These are phyloP conservation scores for Tauraco erythrolophus DNA, from an alignment of 2,113 vertebrate species.

Conservation along the genomic window DNA sequence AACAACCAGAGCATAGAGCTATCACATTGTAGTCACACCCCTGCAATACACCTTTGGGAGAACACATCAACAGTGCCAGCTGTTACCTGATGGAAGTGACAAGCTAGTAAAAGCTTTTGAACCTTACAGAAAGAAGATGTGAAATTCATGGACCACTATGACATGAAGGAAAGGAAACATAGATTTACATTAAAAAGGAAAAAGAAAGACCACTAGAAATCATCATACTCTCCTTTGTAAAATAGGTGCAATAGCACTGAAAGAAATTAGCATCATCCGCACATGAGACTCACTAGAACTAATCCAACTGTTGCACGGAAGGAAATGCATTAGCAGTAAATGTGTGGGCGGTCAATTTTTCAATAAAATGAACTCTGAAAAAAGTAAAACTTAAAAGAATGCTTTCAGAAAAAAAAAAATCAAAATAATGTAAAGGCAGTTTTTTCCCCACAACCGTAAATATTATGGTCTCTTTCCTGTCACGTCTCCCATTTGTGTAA, in stretches of 20 bases:
- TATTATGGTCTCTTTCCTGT: not conserved
- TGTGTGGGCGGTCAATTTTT: not conserved
- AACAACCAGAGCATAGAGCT: not conserved
- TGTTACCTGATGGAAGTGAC: slow-evolving; percentile 5
- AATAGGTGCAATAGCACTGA: not conserved
- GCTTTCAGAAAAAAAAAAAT: not conserved
- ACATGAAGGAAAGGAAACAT: not conserved
- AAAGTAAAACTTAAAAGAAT: not conserved
- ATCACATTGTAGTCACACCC: not conserved
- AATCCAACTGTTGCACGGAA: not conserved
- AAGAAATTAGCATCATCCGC: not conserved
- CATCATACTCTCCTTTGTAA: not conserved
- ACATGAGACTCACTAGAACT: not conserved
- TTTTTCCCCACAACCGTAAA: not conserved
- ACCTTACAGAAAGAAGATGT: not conserved
- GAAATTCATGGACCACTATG: not conserved
- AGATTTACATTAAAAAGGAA: not conserved
- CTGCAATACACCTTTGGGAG: not conserved
- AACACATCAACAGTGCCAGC: not conserved
- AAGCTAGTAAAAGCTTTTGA: slow-evolving; percentile 17
- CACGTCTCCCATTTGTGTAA: not conserved
- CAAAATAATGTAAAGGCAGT: not conserved
- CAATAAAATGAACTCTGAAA: not conserved
- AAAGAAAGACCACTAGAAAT: not conserved
- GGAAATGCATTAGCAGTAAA: not conserved